Percentiles rank a stretch among this genome's conserved stretches.
phyloP scores from a whole-genome alignment of 2,113 vertebrate species.

The Ctenomys sociabilis region DNA sequence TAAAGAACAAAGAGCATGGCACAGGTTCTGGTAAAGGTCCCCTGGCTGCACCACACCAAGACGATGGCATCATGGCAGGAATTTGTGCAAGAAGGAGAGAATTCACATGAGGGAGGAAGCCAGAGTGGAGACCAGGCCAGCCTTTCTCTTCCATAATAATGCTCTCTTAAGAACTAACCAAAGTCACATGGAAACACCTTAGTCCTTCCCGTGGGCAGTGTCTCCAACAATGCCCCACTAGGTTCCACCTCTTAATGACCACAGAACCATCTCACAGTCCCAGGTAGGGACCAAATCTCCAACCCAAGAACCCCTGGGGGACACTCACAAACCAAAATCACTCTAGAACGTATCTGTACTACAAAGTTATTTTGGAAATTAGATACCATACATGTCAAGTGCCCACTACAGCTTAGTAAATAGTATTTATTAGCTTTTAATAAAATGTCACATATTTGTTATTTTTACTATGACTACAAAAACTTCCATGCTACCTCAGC shows the following conservation, averaged over 20 bases:
- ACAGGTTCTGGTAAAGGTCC: neutral
- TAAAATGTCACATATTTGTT: neutral
- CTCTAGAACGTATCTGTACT: neutral
- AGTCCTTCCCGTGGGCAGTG: neutral
- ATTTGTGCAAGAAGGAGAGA: neutral
- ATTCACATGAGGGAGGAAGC: neutral
- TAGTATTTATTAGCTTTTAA: neutral
- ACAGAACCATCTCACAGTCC: neutral
- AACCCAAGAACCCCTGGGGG: neutral
- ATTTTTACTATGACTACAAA: neutral
- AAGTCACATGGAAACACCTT: neutral
- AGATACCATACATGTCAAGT: neutral
- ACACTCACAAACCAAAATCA: neutral
- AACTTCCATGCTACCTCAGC: neutral
- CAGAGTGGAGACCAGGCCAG: neutral
- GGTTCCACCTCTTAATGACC: neutral
- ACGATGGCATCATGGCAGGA: neutral
- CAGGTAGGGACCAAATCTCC: neutral
- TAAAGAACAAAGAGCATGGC: neutral
- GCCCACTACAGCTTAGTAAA: neutral
- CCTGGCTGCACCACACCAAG: neutral
- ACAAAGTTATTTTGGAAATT: conserved; percentile 22
- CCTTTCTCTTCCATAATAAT: neutral
- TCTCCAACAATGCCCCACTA: neutral
- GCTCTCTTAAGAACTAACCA: neutral